Conservation (phyloP, 2,797 vertebrate genomes). For the Phrynocephalus forsythii region DNA sequence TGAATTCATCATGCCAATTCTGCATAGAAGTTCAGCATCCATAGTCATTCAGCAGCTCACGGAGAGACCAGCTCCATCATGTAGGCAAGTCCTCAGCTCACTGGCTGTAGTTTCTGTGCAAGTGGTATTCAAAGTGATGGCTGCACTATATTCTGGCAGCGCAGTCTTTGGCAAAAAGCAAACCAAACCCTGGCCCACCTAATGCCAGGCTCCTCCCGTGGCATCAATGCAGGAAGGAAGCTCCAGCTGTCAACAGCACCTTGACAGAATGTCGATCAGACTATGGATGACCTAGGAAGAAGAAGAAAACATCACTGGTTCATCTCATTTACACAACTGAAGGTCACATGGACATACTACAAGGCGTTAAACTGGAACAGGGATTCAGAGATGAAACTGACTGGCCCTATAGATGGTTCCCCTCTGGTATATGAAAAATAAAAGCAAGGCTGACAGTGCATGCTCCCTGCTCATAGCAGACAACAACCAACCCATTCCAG, state of each 20-base stretch:
- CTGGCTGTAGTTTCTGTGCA: neutral
- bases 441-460: neutral
- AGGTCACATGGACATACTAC: neutral
- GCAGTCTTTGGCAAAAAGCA: neutral
- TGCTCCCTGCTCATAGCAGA: neutral
- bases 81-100: neutral
- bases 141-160: neutral
- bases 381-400: neutral
- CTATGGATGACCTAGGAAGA: slow-evolving; percentile 3
- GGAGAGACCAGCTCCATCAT: neutral
- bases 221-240: neutral
- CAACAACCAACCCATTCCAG: neutral
- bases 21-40: neutral
- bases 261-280: neutral
- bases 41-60: neutral
- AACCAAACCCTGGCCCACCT: neutral
- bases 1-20: neutral
- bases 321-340: neutral
- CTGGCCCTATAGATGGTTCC: neutral
- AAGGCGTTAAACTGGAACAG: neutral
- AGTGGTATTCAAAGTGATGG: neutral
- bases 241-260: neutral
- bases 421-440: neutral
- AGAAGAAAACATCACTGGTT: neutral
- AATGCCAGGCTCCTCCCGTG: neutral